These are phyloP conservation scores for Neogobius melanostomus DNA, from an alignment of 2,113 vertebrate genomes.

Conservation along the genomic window DNA sequence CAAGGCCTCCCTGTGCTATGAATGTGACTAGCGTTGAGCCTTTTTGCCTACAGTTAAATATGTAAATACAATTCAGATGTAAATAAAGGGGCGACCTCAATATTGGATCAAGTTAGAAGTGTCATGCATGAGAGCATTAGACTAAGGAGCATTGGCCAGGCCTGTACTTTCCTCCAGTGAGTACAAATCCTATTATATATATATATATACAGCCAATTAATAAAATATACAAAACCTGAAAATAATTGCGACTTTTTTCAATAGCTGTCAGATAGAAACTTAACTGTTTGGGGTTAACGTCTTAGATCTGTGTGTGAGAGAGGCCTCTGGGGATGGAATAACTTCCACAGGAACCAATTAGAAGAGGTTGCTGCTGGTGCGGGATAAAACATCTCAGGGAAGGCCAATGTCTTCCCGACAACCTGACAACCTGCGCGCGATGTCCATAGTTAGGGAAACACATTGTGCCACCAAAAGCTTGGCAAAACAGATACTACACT, in stretches of 20 bases:
- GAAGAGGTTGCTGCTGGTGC: constrained; percentile 52
- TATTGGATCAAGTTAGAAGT: neutral
- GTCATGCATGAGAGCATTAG: neutral
- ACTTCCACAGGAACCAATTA: constrained; percentile 78
- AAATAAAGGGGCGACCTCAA: neutral
- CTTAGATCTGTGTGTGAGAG: constrained; percentile 42
- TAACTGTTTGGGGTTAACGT: constrained; percentile 63
- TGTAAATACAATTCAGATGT: constrained; percentile 3
- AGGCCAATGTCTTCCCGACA: constrained; percentile 44
- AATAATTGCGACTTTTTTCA: constrained; percentile 10
- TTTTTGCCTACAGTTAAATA: constrained; percentile 6
- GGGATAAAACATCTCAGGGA: constrained; percentile 57
- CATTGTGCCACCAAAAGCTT: neutral
- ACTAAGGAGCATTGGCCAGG: constrained; percentile 1
- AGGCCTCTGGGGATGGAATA: constrained; percentile 50
- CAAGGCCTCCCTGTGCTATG: constrained; percentile 7
- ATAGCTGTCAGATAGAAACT: constrained; percentile 27
- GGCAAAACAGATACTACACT: neutral
- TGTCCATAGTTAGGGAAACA: constrained; percentile 23
- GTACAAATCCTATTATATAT: neutral
- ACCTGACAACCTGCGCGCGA: constrained; percentile 47
- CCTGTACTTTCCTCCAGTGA: neutral
- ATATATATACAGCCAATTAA: constrained; percentile 13
- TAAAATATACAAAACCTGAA: constrained; percentile 2
- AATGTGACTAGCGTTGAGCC: neutral